A percentile compares a stretch with the other conserved stretches of the same genome.
These are phyloP conservation scores for Trichogramma evanescens DNA, from an alignment of 2,888 invertebrate genomes.

Conservation along the genomic window DNA sequence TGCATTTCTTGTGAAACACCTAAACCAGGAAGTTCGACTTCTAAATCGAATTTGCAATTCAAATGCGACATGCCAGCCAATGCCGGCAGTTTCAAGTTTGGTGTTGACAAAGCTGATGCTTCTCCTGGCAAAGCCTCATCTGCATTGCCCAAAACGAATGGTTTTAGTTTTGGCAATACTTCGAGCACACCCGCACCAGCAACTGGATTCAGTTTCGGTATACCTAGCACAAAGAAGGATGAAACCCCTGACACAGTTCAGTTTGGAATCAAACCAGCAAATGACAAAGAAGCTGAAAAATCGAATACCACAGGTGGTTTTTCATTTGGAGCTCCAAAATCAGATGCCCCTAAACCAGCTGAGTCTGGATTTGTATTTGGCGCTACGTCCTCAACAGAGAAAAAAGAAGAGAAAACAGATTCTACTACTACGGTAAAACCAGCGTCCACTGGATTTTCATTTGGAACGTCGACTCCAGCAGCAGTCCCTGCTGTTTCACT, in stretches of 20 bases:
- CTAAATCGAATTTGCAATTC: constrained; percentile 28
- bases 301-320: constrained; percentile 19
- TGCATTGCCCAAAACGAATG: constrained; percentile 27
- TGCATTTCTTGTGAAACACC: constrained; percentile 53
- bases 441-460: no score
- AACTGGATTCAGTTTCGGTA: constrained; percentile 35
- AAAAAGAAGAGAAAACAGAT: no score
- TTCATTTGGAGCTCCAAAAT: constrained; percentile 25
- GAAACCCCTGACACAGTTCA: constrained; percentile 22
- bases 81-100: constrained; percentile 46
- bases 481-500: no score
- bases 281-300: constrained; percentile 1
- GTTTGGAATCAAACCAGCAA: constrained; percentile 13
- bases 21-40: constrained; percentile 38
- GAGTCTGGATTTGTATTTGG: no score
- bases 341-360: neutral
- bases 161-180: constrained; percentile 45
- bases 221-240: constrained; percentile 25
- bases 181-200: constrained; percentile 10
- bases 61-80: constrained; percentile 34
- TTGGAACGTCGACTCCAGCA: no score
- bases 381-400: no score
- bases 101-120: constrained; percentile 46
- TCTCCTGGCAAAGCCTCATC: constrained; percentile 23
- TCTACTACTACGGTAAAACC: no score